These are phyloP conservation scores for Orthonychiurus folsomi DNA, from an alignment of 2,888 invertebrate species.

Conservation along the genomic window DNA sequence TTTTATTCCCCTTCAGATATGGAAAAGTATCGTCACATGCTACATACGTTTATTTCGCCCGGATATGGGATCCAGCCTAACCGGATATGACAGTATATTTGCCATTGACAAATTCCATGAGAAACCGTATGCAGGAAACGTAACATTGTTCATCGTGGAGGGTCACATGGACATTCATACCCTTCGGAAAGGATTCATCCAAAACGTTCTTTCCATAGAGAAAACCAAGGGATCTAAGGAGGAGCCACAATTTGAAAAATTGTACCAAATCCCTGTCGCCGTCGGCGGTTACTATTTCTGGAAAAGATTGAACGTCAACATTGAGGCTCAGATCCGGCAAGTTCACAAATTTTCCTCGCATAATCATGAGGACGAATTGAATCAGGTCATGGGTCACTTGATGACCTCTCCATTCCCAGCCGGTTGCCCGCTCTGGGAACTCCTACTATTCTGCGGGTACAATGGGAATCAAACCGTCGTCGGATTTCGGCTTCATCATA, in stretches of 20 bases:
- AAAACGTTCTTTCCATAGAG: conserved; percentile 17
- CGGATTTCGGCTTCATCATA: conserved; percentile 35
- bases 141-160: conserved; percentile 28
- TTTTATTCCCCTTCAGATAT: conserved; percentile 19
- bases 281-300: conserved; percentile 35
- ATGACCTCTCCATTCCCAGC: conserved; percentile 26
- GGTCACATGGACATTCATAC: conserved; percentile 20
- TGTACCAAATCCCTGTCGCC: conserved; percentile 20
- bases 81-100: conserved; percentile 36
- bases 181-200: conserved; percentile 18
- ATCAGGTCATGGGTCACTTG: conserved; percentile 24
- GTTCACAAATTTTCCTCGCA: conserved; percentile 20
- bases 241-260: conserved; percentile 5
- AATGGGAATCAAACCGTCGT: conserved; percentile 23
- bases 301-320: conserved; percentile 13
- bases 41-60: not conserved
- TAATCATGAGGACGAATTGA: conserved; percentile 23
- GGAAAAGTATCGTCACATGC: not conserved
- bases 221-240: conserved; percentile 13
- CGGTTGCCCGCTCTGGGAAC: conserved; percentile 23
- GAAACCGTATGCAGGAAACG: conserved; percentile 31
- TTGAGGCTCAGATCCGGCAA: conserved; percentile 20
- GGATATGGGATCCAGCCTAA: conserved; percentile 15
- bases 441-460: conserved; percentile 22
- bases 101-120: conserved; percentile 31